Base-by-base conservation (phyloP, 2,888 invertebrate species). In the Diadegma fenestrale region DNA sequence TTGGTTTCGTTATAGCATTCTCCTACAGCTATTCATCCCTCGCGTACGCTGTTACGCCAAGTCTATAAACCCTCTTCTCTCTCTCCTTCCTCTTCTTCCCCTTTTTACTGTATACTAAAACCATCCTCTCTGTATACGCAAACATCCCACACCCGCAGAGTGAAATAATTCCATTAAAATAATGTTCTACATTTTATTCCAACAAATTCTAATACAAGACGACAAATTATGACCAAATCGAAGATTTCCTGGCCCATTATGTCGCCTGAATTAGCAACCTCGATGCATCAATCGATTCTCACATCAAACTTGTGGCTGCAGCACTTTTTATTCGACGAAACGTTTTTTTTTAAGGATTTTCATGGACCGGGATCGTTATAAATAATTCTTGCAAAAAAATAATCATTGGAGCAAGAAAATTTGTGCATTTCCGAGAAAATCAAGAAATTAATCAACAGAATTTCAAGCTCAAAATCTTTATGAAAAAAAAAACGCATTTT, bases 21-120 rank as follows among this genome's bases (percentile, higher is more conserved):
- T 90, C 88, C 90, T 87, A 90, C 88, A 90, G 89, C 91, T 91
- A 91, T 92, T 91, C 92, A 89, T 90, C 89, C 89, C 88, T 88
- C 89, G 88, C 88, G 77, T 86, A 80, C 84, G 86, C 82, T 84
- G 83, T 84, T 82, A 82, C 82, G 82, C 87, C 88, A 86, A 86
- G 88, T 82, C 86, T 86, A 87, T 88, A 85, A 86, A 77, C 82
- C 81, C 82, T 85, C 83, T 84, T 33, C 83, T 48, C 77, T 33
- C 17, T 30, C 58, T 26, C 63, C 66, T n/a, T 22, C 76, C 79
- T 79, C 86, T 80, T 83, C 41, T 61, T 26, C 77, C 43, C 69
- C 84, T 73, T 84, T 77, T 76, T 58, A 51, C 66, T 69, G 54
- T 76, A 63, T 72, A 69, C 69, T 48, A 68, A 37, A 75, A 80